These are phyloP conservation scores for Ginglymostoma cirratum DNA, from an alignment of 2,113 vertebrate genomes.

Conservation along the genomic window DNA sequence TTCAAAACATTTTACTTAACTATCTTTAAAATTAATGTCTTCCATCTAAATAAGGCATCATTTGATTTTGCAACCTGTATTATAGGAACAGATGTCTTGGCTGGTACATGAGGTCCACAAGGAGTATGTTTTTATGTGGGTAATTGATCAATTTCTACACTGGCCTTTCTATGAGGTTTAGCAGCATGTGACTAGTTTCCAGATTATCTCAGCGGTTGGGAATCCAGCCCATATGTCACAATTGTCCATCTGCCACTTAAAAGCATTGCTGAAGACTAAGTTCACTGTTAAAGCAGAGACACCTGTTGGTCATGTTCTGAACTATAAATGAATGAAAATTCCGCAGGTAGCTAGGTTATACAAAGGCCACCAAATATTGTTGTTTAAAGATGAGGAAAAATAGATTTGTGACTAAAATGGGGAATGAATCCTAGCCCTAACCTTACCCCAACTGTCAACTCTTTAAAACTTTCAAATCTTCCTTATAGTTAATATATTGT, in stretches of 20 bases:
- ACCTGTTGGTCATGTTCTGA: conserved; percentile 71
- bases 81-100: conserved; percentile 99
- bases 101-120: conserved; percentile 97
- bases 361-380: neutral
- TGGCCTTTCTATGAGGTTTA: conserved; percentile 69
- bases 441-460: neutral
- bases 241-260: conserved; percentile 73
- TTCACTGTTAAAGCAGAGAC: conserved; percentile 60
- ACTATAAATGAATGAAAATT: neutral
- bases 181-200: conserved; percentile 83
- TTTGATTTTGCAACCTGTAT: conserved; percentile 99
- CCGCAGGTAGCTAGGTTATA: neutral
- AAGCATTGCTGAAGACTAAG: conserved; percentile 66
- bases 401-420: neutral
- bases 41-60: conserved; percentile 56
- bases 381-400: neutral
- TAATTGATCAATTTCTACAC: conserved; percentile 97
- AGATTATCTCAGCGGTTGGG: conserved; percentile 87
- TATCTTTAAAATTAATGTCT: conserved; percentile 56
- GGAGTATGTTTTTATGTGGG: conserved; percentile 90
- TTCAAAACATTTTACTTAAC: conserved; percentile 78
- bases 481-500: neutral
- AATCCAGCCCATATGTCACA: conserved; percentile 85
- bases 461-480: neutral
- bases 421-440: neutral